These are phyloP conservation scores for Philereme transversata DNA, from an alignment of 2,888 invertebrate genomes.

Conservation along the genomic window DNA sequence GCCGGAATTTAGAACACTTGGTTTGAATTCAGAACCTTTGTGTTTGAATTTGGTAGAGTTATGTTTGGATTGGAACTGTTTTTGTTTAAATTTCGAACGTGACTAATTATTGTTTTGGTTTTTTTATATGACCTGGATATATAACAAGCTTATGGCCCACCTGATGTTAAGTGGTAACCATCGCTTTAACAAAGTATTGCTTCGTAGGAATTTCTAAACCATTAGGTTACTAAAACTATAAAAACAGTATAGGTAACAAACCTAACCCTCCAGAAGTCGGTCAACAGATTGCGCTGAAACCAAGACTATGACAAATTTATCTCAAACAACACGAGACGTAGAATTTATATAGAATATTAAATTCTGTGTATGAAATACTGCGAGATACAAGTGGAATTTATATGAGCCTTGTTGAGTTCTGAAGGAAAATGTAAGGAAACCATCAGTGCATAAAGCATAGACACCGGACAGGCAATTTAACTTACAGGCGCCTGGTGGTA, in stretches of 20 bases:
- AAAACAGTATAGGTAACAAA: no score
- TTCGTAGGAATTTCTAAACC: no score
- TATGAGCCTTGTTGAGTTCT: constrained; percentile 28
- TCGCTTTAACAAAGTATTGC: no score
- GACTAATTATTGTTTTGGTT: no score
- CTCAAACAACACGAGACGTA: constrained; percentile 13
- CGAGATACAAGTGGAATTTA: constrained; percentile 29
- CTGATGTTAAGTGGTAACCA: no score
- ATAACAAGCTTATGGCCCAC: no score
- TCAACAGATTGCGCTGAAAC: no score
- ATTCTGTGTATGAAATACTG: constrained; percentile 22
- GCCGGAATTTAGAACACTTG: constrained; percentile 26
- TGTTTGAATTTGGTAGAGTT: constrained; percentile 8
- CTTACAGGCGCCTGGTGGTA: no score
- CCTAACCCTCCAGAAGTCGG: no score
- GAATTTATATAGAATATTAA: constrained; percentile 21
- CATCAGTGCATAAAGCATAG: constrained; percentile 3
- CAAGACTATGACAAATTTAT: not conserved
- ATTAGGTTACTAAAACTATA: no score
- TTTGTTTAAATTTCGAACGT: not conserved
- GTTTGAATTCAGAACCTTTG: constrained; percentile 24
- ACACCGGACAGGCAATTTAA: not conserved
- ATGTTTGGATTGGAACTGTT: constrained; percentile 1
- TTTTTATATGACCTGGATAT: no score
- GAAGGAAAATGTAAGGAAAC: constrained; percentile 20